Conservation (phyloP, 2,797 vertebrate genomes). For the Coendou prehensilis region DNA sequence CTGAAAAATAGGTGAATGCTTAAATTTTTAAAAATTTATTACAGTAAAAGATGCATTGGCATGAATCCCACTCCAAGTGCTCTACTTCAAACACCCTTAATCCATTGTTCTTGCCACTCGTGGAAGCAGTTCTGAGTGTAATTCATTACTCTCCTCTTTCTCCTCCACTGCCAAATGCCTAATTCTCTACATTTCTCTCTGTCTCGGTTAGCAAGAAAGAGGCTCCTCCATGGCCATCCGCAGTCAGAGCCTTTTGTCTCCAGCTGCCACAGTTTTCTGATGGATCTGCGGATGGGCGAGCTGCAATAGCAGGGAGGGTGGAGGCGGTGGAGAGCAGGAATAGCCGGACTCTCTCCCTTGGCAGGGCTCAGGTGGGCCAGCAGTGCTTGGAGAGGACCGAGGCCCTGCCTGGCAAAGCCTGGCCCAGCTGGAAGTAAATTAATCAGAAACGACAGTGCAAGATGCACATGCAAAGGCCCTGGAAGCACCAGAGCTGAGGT, state of each 20-base stretch:
- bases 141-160: neutral
- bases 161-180: neutral
- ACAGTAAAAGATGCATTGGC: neutral
- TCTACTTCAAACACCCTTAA: neutral
- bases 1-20: neutral
- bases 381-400: neutral
- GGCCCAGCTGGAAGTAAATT: neutral
- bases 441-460: constrained; percentile 33
- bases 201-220: neutral
- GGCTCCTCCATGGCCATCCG: neutral
- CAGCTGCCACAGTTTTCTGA: neutral
- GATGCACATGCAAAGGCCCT: constrained; percentile 26
- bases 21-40: neutral
- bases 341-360: neutral
- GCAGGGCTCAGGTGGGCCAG: neutral
- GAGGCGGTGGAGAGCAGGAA: neutral
- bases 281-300: neutral
- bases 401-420: neutral
- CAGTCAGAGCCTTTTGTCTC: neutral
- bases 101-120: neutral
- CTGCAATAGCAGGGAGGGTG: neutral
- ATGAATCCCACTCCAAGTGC: neutral
- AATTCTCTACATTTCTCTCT: neutral
- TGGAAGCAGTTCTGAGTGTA: neutral
- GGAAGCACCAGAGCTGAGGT: neutral